Evolutionary conservation across 2,113 vertebrate species (phyloP).

Genomic region (Mastomys coucha): DNA sequence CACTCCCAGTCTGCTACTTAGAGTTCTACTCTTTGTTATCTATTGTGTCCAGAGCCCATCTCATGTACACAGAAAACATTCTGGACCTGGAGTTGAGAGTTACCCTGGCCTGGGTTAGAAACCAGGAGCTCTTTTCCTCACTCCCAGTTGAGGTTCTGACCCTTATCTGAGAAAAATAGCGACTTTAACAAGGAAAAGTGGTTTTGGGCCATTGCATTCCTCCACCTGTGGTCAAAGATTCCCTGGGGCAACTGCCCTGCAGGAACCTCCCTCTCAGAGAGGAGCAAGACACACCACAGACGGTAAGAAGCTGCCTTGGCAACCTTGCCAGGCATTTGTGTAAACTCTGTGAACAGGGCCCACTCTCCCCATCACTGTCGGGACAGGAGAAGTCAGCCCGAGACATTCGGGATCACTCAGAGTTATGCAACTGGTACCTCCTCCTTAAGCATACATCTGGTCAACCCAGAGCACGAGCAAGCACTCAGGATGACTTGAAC

Average conservation of each 20-base stretch:
- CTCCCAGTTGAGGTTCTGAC: neutral
- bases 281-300: neutral
- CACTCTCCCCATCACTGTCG: neutral
- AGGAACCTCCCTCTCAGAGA: neutral
- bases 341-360: neutral
- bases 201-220: neutral
- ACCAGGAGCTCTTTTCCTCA: neutral
- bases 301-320: neutral
- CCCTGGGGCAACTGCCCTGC: neutral
- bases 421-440: neutral
- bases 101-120: neutral
- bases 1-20: neutral
- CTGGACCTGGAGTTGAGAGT: neutral
- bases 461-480: neutral
- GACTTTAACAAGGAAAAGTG: neutral
- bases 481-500: neutral
- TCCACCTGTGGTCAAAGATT: neutral
- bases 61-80: neutral
- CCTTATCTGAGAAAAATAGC: neutral
- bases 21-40: neutral
- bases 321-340: conserved; percentile 40
- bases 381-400: neutral
- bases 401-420: neutral
- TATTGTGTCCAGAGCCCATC: neutral
- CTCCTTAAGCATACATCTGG: neutral